phyloP scores from a whole-genome alignment of 2,888 invertebrate genomes.

The Melinaea menophilus region DNA sequence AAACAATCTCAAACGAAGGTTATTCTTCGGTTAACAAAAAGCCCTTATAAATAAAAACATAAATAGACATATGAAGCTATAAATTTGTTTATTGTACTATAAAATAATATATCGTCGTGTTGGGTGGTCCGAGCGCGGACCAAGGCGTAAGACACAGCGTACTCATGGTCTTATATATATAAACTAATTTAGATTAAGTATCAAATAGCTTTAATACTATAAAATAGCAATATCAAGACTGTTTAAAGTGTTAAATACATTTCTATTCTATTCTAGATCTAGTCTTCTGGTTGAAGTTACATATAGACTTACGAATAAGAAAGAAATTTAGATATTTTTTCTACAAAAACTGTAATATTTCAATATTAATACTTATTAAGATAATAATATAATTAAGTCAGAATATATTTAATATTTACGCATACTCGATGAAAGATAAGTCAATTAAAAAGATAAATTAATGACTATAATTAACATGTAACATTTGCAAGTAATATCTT shows the following conservation, averaged over 20 bases:
- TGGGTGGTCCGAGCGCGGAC: constrained; percentile 69
- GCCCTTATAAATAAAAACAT: constrained; percentile 74
- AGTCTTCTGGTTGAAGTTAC: too few species aligned
- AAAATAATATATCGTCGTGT: constrained; percentile 73
- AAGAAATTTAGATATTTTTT: too few species aligned
- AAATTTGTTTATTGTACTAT: constrained; percentile 78
- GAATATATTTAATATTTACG: background rate
- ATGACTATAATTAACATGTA: constrained; percentile 4
- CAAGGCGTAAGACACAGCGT: constrained; percentile 16
- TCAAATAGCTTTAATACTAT: background rate
- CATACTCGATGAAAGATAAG: background rate
- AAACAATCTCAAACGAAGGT: constrained; percentile 38
- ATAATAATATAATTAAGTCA: background rate
- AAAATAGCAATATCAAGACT: background rate
- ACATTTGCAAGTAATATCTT: constrained; percentile 1
- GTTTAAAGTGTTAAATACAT: too few species aligned
- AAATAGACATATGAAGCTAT: constrained; percentile 75
- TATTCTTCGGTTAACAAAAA: constrained; percentile 58
- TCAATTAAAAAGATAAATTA: background rate
- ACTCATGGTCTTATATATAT: background rate
- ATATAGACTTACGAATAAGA: too few species aligned
- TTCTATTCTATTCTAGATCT: too few species aligned
- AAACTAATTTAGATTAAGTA: background rate
- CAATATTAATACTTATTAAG: too few species aligned
- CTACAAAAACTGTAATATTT: too few species aligned